Evolutionary conservation across 2,888 invertebrate genomes (phyloP).

Genomic region (Antheraea yamamai): DNA sequence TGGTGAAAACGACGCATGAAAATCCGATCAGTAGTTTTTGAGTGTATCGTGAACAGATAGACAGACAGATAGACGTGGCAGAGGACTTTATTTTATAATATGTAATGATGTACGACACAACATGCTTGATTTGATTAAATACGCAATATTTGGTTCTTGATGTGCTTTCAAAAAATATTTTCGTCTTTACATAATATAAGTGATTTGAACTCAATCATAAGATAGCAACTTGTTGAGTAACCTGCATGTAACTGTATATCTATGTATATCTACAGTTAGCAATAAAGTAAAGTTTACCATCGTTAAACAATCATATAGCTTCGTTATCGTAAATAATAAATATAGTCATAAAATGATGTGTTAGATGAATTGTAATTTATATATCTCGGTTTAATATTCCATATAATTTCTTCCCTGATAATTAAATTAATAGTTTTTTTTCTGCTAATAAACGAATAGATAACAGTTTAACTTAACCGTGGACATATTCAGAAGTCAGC

Average conservation of each 20-base stretch:
- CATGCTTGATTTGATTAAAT: no score
- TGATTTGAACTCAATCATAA: neutral
- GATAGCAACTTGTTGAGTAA: neutral
- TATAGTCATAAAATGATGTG: neutral
- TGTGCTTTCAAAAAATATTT: neutral
- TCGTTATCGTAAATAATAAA: neutral
- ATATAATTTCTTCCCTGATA: neutral
- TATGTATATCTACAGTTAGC: neutral
- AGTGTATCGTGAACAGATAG: no score
- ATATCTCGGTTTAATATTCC: neutral
- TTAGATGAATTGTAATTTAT: neutral
- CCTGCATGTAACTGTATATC: neutral
- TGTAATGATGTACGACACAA: no score
- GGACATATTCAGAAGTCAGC: slow-evolving; percentile 47
- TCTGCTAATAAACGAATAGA: neutral
- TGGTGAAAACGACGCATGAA: no score
- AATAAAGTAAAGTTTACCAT: neutral
- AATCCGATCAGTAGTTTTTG: no score
- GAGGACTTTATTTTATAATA: no score
- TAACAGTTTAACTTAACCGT: neutral
- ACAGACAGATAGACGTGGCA: no score
- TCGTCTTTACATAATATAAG: neutral
- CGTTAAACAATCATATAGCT: neutral
- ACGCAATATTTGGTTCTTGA: no score
- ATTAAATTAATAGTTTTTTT: neutral